Conservation (phyloP, 2,797 vertebrate genomes). For the Labeo calbasu region DNA sequence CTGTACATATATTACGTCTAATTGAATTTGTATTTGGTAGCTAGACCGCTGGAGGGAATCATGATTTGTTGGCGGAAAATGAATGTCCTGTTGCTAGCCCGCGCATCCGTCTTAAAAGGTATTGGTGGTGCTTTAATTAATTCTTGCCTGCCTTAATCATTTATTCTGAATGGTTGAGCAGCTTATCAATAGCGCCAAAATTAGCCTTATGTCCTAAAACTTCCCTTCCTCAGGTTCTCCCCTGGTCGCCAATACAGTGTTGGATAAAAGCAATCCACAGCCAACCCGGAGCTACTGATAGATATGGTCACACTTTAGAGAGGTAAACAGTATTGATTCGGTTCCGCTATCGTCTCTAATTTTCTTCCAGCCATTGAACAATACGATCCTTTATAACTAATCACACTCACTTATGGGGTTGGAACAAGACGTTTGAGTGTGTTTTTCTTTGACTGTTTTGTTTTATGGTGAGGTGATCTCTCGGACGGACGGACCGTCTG, state of each 20-base stretch:
- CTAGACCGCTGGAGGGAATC: constrained; percentile 46
- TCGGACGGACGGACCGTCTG: constrained; percentile 67
- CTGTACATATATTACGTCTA: constrained; percentile 54
- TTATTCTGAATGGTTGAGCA: constrained; percentile 73
- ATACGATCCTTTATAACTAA: constrained; percentile 79
- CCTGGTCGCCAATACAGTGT: constrained; percentile 78
- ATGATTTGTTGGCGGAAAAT: constrained; percentile 49
- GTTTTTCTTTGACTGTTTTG: constrained; percentile 57
- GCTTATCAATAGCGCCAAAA: constrained; percentile 72
- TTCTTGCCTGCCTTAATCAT: constrained; percentile 67
- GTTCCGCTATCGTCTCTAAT: constrained; percentile 82
- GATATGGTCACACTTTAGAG: constrained; percentile 84
- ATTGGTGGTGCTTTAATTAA: constrained; percentile 68
- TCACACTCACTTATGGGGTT: constrained; percentile 81
- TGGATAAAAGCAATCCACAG: constrained; percentile 73
- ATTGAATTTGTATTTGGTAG: constrained; percentile 50
- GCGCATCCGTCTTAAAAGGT: constrained; percentile 58
- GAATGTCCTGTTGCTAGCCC: constrained; percentile 50
- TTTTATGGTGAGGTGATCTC: constrained; percentile 69
- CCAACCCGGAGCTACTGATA: constrained; percentile 79
- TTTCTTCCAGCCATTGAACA: constrained; percentile 78
- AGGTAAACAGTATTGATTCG: constrained; percentile 88
- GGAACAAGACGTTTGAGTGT: constrained; percentile 63
- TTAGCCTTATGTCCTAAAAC: constrained; percentile 78
- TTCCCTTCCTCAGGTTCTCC: constrained; percentile 80